Conservation (phyloP, 2,888 invertebrate genomes). For the Plagodis pulveraria region DNA sequence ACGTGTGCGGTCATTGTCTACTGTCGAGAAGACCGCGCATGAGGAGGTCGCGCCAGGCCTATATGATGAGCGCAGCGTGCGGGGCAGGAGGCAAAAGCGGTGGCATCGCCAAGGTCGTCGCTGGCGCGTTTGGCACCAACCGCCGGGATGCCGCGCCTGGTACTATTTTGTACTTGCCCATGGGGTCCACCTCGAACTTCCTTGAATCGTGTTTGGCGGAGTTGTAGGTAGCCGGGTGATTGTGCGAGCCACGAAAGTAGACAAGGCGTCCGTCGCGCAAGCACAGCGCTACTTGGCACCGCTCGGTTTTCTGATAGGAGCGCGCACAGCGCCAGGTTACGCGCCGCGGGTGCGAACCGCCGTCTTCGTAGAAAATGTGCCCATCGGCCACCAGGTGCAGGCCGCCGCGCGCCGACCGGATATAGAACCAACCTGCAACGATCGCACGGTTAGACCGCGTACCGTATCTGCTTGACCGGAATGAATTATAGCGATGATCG, state of each 20-base stretch:
- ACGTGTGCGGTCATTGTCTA: constrained; percentile 65
- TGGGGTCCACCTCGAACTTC: constrained; percentile 76
- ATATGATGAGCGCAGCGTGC: constrained; percentile 73
- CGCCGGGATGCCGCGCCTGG: constrained; percentile 55
- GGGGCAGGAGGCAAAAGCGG: constrained; percentile 64
- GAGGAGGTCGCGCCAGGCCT: constrained; percentile 84
- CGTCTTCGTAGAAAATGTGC: constrained; percentile 82
- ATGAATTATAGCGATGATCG: constrained; percentile 9
- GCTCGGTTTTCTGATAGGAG: constrained; percentile 79
- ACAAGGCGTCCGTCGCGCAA: constrained; percentile 77
- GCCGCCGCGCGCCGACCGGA: constrained; percentile 78
- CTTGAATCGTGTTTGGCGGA: constrained; percentile 77
- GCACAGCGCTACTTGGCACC: constrained; percentile 79
- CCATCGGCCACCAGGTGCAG: constrained; percentile 77
- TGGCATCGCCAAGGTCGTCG: constrained; percentile 47
- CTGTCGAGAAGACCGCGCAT: constrained; percentile 74
- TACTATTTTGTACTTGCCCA: constrained; percentile 82
- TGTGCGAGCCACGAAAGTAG: constrained; percentile 77
- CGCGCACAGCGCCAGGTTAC: constrained; percentile 81
- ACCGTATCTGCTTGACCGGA: constrained; percentile 13
- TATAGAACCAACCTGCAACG: constrained; percentile 81
- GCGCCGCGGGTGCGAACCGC: constrained; percentile 76
- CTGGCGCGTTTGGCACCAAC: constrained; percentile 42
- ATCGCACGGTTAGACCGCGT: constrained; percentile 43
- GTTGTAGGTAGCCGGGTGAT: constrained; percentile 77